These are phyloP conservation scores for Petromus typicus DNA, from an alignment of 2,113 vertebrate species.

Conservation along the genomic window DNA sequence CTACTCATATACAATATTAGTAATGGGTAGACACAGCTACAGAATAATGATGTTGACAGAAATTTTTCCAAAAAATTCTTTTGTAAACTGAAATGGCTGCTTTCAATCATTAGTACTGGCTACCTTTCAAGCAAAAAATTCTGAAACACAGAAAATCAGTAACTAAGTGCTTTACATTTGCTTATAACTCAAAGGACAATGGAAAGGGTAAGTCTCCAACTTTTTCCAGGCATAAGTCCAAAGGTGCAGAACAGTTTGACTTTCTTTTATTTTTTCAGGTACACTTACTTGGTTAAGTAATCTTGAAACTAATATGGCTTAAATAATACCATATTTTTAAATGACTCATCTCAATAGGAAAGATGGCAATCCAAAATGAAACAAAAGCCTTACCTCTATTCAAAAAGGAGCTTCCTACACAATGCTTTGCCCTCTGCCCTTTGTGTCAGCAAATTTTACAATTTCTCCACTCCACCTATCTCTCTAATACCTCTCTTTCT, in stretches of 20 bases:
- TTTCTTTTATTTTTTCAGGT: background rate
- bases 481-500: too few relatives aligned
- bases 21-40: background rate
- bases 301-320: background rate
- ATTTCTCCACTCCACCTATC: background rate
- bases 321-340: background rate
- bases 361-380: background rate
- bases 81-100: background rate
- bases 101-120: background rate
- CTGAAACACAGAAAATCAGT: background rate
- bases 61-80: background rate
- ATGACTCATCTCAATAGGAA: background rate
- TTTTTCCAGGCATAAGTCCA: background rate
- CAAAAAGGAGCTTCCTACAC: background rate
- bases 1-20: background rate
- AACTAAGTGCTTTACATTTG: background rate
- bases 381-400: background rate
- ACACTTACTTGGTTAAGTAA: background rate
- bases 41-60: background rate
- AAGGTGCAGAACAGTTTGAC: background rate
- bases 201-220: background rate
- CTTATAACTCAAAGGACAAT: background rate
- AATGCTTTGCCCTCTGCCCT: background rate
- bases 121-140: constrained; percentile 10
- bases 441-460: background rate